phyloP scores from a whole-genome alignment of 1,140 invertebrate species.

The Holotrichia oblita region DNA sequence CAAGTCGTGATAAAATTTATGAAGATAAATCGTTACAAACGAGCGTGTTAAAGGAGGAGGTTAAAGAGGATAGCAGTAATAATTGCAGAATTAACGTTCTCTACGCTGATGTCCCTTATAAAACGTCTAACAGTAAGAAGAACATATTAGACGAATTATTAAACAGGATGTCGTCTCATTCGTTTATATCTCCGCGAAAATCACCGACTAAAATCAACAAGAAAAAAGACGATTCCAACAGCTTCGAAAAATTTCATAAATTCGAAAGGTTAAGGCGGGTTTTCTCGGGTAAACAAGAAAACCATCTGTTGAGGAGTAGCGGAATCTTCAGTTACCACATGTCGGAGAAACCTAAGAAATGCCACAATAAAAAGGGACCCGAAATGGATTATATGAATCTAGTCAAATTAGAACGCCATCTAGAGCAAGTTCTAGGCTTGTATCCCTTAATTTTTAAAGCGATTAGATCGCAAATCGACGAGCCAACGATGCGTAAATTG shows the following conservation, averaged over 20 bases:
- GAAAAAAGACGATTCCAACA: not conserved
- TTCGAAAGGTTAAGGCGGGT: constrained; percentile 15
- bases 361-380: not conserved
- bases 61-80: not conserved
- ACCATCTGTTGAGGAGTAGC: not conserved
- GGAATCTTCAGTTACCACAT: not conserved
- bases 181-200: not conserved
- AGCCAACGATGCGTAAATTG: not conserved
- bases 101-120: not conserved
- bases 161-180: not conserved
- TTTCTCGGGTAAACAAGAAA: not conserved
- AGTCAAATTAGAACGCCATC: constrained; percentile 24
- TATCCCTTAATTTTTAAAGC: constrained; percentile 37
- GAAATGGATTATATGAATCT: constrained; percentile 30
- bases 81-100: not conserved
- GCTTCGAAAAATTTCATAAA: not conserved
- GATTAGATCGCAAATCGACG: constrained; percentile 34
- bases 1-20: not conserved
- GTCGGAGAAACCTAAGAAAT: not conserved
- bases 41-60: not conserved
- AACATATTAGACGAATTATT: not conserved
- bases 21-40: constrained; percentile 38
- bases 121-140: not conserved
- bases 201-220: not conserved
- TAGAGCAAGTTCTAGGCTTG: constrained; percentile 21